Percentiles rank a stretch among this genome's conserved stretches.
These are phyloP conservation scores for Charanyca ferruginea DNA, from an alignment of 2,888 invertebrate genomes.

Conservation along the genomic window DNA sequence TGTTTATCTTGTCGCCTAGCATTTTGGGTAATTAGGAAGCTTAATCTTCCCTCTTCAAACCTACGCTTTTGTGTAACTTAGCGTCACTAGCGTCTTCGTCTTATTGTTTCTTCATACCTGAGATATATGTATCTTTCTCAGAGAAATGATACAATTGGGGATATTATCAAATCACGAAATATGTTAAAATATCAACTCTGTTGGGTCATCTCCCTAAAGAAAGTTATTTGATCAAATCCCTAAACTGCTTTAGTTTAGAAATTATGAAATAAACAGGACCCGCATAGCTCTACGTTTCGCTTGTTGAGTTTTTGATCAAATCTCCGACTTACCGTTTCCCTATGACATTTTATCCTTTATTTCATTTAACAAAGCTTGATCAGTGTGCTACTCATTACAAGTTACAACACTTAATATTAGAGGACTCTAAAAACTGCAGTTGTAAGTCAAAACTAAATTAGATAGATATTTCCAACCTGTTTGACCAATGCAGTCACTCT, in stretches of 20 bases:
- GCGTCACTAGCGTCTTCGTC: background rate
- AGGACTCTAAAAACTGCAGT: background rate
- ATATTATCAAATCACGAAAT: no score
- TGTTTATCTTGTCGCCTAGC: constrained; percentile 14
- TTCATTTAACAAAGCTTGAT: background rate
- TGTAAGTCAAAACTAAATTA: background rate
- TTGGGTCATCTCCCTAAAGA: no score
- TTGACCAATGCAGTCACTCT: constrained; percentile 25
- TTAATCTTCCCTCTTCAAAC: background rate
- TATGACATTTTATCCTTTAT: no score
- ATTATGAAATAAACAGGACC: no score
- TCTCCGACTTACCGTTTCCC: no score
- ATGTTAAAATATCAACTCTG: no score
- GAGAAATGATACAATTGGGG: no score
- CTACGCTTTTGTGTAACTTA: background rate
- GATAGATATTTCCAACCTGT: constrained; percentile 18
- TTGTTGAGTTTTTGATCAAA: no score
- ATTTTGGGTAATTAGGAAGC: constrained; percentile 14
- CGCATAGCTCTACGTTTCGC: no score
- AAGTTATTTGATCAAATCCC: no score
- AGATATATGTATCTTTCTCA: background rate
- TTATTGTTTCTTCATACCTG: constrained; percentile 7
- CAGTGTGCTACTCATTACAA: no score
- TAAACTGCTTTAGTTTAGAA: no score
- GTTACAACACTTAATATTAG: background rate